Evolutionary conservation across 1,140 invertebrate species (phyloP).

Genomic region (Calephelis nemesis): DNA sequence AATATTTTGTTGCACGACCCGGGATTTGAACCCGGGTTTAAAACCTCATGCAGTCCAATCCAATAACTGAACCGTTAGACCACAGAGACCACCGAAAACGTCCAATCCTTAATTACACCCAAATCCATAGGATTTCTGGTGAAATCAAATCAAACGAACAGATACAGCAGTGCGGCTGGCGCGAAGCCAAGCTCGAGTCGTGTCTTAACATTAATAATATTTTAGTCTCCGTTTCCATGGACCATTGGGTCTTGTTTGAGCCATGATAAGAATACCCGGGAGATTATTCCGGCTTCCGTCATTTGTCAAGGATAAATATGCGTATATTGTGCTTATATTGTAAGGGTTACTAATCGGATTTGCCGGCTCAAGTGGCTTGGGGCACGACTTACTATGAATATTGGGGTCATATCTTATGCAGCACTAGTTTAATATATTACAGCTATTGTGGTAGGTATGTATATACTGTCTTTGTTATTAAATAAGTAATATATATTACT

Average conservation of each 20-base stretch:
- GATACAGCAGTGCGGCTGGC: conserved; percentile 34
- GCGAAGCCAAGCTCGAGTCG: conserved; percentile 26
- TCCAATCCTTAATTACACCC: conserved; percentile 23
- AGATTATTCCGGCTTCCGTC: background rate
- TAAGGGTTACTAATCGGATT: background rate
- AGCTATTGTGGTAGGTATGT: too few relatives aligned
- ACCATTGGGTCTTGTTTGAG: conserved; percentile 20
- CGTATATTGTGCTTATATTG: background rate
- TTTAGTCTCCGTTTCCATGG: conserved; percentile 21
- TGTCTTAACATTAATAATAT: conserved; percentile 26
- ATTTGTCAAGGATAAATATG: conserved; percentile 4
- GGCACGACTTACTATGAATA: background rate
- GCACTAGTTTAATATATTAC: background rate
- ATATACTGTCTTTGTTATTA: too few relatives aligned
- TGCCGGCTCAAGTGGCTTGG: background rate
- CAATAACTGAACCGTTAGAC: too few relatives aligned
- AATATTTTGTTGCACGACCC: too few relatives aligned
- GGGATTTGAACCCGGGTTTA: too few relatives aligned
- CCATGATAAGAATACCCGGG: conserved; percentile 17
- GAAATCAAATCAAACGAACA: conserved; percentile 27
- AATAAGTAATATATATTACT: too few relatives aligned
- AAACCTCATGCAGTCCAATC: too few relatives aligned
- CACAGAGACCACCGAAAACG: background rate
- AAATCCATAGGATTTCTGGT: conserved; percentile 21
- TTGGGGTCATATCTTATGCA: background rate